Base-by-base conservation (phyloP, 1,140 invertebrate genomes). In the Bradysia coprophila region DNA sequence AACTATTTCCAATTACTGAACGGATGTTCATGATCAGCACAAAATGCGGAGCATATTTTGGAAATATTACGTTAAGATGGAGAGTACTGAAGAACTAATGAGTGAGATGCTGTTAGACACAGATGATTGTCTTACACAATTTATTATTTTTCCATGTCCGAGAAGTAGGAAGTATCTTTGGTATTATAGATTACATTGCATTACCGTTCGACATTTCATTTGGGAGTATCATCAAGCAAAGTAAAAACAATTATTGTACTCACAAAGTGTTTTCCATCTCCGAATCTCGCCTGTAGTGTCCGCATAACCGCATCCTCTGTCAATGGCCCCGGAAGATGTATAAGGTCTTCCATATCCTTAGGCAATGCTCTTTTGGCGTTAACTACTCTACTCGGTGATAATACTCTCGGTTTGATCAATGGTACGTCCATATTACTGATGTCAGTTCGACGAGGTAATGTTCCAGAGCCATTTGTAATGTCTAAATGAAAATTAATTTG, bases 271-370 rank as follows among this genome's bases (percentile, higher is more conserved):
- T 87, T 79, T 40, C 81, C 75, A 38, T 79, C 76, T 48, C 76
- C 77, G 64, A 92, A 94, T 48, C 89, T 70, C 10, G 86, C 77
- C 50, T 93, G 87, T 19, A 94, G 70, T 50, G 85, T 87, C 57
- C 86, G 80, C 54, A 93, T 80, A 1, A 95, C 79, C 23, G 87
- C 86, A 57, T 94, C 88, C 59, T 95, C 91, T 11, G 87, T 95
- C 32, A 95, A 73, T 32, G 89, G 89, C 33, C 87, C 88, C 0
- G 82, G 72, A 44, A 94, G 64, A 64, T 93, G 87, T 59, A 92
- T 93, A 43, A 94, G 72, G 66, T 95, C 90, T 51, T 89, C 79
- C 51, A 88, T 68, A 48, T 75, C 66, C 45, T 51, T 43, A 1
- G 50, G 46, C 39, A 19, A 19, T 18, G 18, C 21, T 38, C 21